phyloP scores from a whole-genome alignment of 2,888 invertebrate genomes.

The Dorcus hopei region DNA sequence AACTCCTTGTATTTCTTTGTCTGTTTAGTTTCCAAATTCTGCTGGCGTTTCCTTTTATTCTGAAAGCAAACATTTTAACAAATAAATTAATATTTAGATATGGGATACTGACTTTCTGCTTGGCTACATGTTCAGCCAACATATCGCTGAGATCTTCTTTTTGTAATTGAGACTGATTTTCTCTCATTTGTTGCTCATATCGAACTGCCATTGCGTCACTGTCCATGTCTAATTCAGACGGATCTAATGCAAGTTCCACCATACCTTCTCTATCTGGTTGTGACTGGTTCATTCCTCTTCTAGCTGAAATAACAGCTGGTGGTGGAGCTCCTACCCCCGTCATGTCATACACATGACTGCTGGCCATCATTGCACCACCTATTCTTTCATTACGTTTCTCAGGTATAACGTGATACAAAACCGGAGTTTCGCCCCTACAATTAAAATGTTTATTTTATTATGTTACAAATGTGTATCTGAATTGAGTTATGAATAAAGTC shows the following conservation, averaged over 20 bases:
- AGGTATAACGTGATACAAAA: constrained; percentile 91
- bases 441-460: constrained; percentile 6
- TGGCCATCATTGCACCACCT: constrained; percentile 94
- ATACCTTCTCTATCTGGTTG: constrained; percentile 60
- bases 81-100: background rate
- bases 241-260: constrained; percentile 94
- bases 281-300: constrained; percentile 30
- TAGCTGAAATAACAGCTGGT: constrained; percentile 51
- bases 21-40: constrained; percentile 84
- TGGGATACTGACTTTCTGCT: constrained; percentile 72
- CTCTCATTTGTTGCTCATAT: constrained; percentile 94
- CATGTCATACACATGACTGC: constrained; percentile 97
- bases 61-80: constrained; percentile 50
- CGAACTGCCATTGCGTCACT: constrained; percentile 93
- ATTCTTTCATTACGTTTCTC: constrained; percentile 90
- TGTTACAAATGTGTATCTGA: background rate
- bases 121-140: constrained; percentile 96
- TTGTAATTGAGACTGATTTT: constrained; percentile 83
- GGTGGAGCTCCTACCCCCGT: constrained; percentile 62
- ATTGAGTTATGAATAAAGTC: background rate
- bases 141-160: constrained; percentile 97
- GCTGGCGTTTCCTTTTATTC: constrained; percentile 90
- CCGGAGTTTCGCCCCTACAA: constrained; percentile 84
- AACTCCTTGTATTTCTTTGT: constrained; percentile 98
- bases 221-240: constrained; percentile 94